Base-by-base conservation (phyloP, 2,113 vertebrate species). In the Hippocampus zosterae region DNA sequence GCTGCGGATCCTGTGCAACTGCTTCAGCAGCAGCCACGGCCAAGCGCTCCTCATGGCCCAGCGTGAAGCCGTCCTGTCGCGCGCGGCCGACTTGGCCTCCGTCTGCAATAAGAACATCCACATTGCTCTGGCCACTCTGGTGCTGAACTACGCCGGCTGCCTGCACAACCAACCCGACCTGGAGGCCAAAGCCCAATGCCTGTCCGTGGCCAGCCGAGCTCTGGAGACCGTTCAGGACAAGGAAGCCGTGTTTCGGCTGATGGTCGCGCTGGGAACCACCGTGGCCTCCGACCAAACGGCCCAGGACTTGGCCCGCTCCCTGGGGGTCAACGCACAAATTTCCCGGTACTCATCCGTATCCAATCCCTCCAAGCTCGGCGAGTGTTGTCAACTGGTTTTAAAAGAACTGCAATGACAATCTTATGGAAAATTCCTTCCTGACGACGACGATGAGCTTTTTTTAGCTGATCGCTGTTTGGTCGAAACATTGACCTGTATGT, bases 111-210 rank as follows among this genome's bases (percentile, higher is more conserved):
- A 98, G 92, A 98, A 96, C 85, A 93, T 97, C 90, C 97, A 98
- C 79, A 91, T 97, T 73, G 97, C 97, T 1, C 86, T 99, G 84
- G 96, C 97, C 73, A 98, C 97, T 0, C 74, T 99, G 89, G 91
- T 94, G 23, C 89, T 99, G 73, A 96, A 99, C 89, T 99, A 98
- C 70, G 94, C 96, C 19, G 92, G 93, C 73, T 94, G 93, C 89
- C 93, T 99, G 85, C 91, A 95, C 89, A 91, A 90, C 84, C 92
- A 92, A 78, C 89, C 91, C 46, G 94, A 96, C 72, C 90, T 97
- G 65, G 97, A 98, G 87, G 96, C 94, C 68, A 98, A 98, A 92
- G 96, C 96, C 68, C 96, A 99, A 68, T 99, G 96, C 73, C 92
- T 98, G 60, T 98, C 97, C n/a, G 94, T 95, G 75, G 95, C 95